phyloP scores from a whole-genome alignment of 2,113 vertebrate genomes.

The Leuciscus idus region DNA sequence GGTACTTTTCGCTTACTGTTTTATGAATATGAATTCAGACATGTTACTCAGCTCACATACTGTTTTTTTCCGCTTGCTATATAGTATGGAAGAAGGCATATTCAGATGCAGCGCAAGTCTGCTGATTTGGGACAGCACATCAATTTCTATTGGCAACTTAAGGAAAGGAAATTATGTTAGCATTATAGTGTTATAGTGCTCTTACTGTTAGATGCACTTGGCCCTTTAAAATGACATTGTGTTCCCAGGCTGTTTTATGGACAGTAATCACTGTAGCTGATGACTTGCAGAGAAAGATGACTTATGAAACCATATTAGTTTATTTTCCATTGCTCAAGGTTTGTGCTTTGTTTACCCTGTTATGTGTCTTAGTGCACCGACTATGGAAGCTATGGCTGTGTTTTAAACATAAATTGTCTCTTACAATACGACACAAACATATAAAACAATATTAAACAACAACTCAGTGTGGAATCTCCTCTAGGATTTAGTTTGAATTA shows the following conservation, averaged over 20 bases:
- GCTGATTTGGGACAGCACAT: not conserved
- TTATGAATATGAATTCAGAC: too few relatives aligned
- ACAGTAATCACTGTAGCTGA: not conserved
- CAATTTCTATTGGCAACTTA: not conserved
- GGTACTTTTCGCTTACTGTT: too few relatives aligned
- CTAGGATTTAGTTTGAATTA: not conserved
- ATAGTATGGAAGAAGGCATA: too few relatives aligned
- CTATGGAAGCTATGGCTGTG: not conserved
- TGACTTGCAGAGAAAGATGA: slow-evolving; percentile 2
- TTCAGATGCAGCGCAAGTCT: too few relatives aligned
- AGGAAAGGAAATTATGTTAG: not conserved
- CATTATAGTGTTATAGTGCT: not conserved
- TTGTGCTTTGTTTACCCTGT: not conserved
- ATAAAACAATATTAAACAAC: not conserved
- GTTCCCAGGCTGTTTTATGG: slow-evolving; percentile 19
- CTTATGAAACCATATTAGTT: not conserved
- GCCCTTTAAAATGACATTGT: not conserved
- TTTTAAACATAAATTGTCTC: not conserved
- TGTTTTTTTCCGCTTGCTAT: too few relatives aligned
- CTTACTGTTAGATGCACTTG: not conserved
- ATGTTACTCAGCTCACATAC: too few relatives aligned
- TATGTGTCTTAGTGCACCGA: not conserved
- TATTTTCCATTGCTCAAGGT: slow-evolving; percentile 8
- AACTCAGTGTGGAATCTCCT: not conserved
- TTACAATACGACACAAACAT: not conserved